Conservation (phyloP, 1,140 invertebrate genomes). For the Berghia stephanieae region DNA sequence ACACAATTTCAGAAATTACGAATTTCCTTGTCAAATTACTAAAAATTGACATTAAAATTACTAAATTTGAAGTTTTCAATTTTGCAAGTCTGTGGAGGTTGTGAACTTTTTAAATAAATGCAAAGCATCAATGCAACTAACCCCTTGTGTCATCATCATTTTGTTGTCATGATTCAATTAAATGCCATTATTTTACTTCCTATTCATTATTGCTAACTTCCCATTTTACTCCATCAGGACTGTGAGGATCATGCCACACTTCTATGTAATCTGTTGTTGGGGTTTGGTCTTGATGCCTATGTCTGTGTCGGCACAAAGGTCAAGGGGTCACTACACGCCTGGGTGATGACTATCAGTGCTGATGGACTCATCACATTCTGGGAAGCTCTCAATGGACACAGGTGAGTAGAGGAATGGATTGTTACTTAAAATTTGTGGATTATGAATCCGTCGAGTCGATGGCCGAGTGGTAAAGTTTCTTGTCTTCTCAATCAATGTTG, state of each 20-base stretch:
- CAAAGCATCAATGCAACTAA: no score
- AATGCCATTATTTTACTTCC: neutral
- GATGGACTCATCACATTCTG: constrained; percentile 65
- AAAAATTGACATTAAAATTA: no score
- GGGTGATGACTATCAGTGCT: constrained; percentile 62
- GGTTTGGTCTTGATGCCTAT: constrained; percentile 69
- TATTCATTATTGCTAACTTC: neutral
- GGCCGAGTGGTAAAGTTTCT: neutral
- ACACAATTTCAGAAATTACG: no score
- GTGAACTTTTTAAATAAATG: no score
- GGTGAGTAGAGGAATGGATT: no score
- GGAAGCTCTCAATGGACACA: constrained; percentile 66
- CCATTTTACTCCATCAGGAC: constrained; percentile 53
- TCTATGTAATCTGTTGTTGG: constrained; percentile 67
- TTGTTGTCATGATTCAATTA: neutral
- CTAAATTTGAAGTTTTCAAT: no score
- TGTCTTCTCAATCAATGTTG: neutral
- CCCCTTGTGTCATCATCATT: no score
- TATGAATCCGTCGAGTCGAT: no score
- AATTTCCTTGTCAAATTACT: no score
- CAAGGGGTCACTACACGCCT: constrained; percentile 58
- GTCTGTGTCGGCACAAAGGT: constrained; percentile 66
- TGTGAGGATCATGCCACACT: constrained; percentile 67
- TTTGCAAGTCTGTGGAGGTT: no score
- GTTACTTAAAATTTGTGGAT: no score